Percentiles rank a stretch among this genome's conserved stretches.
Conservation (phyloP, 2,113 vertebrate genomes). For the Leptodactylus fuscus region DNA sequence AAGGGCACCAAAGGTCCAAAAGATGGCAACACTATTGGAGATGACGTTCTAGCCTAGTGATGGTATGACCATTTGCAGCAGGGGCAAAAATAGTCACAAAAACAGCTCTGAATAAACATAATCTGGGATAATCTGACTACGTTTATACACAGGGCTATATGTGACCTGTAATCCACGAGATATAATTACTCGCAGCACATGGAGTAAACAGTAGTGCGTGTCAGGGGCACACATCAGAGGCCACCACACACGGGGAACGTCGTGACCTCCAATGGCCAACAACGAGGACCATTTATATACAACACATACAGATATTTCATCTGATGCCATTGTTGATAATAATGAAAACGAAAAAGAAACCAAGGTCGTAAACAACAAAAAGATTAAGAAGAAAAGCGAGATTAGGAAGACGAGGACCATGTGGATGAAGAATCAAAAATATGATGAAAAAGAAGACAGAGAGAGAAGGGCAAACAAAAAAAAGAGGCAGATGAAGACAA, state of each 20-base stretch:
- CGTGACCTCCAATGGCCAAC: not conserved
- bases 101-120: not conserved
- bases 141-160: conserved; percentile 28
- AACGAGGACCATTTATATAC: not conserved
- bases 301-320: no score
- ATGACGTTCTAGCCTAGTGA: no score
- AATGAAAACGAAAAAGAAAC: no score
- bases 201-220: not conserved
- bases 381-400: not conserved
- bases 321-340: no score
- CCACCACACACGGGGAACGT: no score
- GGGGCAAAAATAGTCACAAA: not conserved
- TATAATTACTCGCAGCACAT: conserved; percentile 7
- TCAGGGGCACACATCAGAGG: not conserved
- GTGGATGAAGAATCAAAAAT: no score
- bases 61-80: not conserved
- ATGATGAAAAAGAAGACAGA: not conserved
- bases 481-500: no score
- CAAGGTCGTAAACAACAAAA: no score
- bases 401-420: no score
- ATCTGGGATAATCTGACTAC: conserved; percentile 34
- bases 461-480: no score
- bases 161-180: conserved; percentile 8
- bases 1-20: not conserved
- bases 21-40: not conserved